These are phyloP conservation scores for Heliopora coerulea DNA, from an alignment of 92 coral and sea anemone genomes.

Conservation along the genomic window DNA sequence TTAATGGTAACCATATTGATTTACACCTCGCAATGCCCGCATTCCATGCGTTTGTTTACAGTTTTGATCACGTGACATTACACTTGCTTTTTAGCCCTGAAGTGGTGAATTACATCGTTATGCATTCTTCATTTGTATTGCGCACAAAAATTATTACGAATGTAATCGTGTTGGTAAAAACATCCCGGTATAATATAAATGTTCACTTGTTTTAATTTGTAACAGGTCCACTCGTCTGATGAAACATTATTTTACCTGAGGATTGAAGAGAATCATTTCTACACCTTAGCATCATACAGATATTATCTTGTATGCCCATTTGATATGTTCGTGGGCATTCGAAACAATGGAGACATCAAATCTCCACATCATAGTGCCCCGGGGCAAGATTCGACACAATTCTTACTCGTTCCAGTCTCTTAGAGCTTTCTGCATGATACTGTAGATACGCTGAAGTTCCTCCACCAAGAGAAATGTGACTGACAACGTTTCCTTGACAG, in stretches of 20 bases:
- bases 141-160: too few species aligned
- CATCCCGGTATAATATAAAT: too few species aligned
- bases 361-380: slow-evolving; percentile 64
- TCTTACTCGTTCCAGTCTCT: slow-evolving; percentile 20
- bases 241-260: slow-evolving; percentile 10
- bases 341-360: slow-evolving; percentile 62
- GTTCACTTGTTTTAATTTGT: not conserved
- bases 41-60: too few species aligned
- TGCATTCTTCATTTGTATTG: too few species aligned
- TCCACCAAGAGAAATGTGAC: too few species aligned
- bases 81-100: too few species aligned
- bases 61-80: too few species aligned
- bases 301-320: slow-evolving; percentile 60
- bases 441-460: not conserved
- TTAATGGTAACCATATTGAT: too few species aligned
- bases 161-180: too few species aligned
- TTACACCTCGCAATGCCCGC: too few species aligned
- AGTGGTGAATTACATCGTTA: too few species aligned
- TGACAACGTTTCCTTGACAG: too few species aligned
- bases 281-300: slow-evolving; percentile 72
- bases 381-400: slow-evolving; percentile 78
- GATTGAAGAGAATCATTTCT: slow-evolving; percentile 75
- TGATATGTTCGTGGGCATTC: slow-evolving; percentile 78
- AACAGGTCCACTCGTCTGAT: slow-evolving; percentile 6
- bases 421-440: not conserved